Evolutionary conservation across 2,888 invertebrate species (phyloP).

Genomic region (Aleiodes testaceus): DNA sequence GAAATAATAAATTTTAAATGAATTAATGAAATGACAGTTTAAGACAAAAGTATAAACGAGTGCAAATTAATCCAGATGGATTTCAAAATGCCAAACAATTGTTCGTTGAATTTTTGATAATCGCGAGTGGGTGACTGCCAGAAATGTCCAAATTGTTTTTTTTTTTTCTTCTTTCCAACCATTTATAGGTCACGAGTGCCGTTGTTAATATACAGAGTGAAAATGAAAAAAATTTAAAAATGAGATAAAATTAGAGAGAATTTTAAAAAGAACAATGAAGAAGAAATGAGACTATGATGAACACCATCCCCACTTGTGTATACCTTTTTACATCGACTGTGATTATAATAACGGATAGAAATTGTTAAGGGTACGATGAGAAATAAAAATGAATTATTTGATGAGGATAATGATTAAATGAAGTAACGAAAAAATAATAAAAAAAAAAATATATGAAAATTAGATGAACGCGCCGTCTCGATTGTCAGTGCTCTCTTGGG

Average conservation of each 20-base stretch:
- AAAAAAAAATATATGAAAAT: conserved; percentile 32
- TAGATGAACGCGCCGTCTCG: conserved; percentile 42
- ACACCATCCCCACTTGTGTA: conserved; percentile 48
- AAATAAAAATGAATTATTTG: conserved; percentile 22
- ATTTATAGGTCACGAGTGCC: conserved; percentile 19
- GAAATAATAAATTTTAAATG: not conserved
- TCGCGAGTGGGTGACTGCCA: conserved; percentile 33
- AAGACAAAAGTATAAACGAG: conserved; percentile 1
- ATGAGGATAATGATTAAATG: conserved; percentile 24
- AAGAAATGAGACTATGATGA: conserved; percentile 42
- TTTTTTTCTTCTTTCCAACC: not conserved
- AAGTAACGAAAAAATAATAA: conserved; percentile 31
- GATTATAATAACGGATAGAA: conserved; percentile 63
- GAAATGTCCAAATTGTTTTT: conserved; percentile 25
- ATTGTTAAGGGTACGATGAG: conserved; percentile 56
- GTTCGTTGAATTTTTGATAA: conserved; percentile 30
- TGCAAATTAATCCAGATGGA: conserved; percentile 9
- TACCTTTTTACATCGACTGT: conserved; percentile 62
- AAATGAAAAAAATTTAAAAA: conserved; percentile 7
- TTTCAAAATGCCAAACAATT: conserved; percentile 15
- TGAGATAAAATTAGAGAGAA: conserved; percentile 1
- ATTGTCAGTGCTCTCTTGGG: conserved; percentile 23
- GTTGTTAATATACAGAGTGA: conserved; percentile 16
- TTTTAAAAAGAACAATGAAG: conserved; percentile 3
- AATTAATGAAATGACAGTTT: conserved; percentile 3